These are phyloP conservation scores for Drosophila flavopinicola DNA, from an alignment of 2,888 invertebrate genomes.

Conservation along the genomic window DNA sequence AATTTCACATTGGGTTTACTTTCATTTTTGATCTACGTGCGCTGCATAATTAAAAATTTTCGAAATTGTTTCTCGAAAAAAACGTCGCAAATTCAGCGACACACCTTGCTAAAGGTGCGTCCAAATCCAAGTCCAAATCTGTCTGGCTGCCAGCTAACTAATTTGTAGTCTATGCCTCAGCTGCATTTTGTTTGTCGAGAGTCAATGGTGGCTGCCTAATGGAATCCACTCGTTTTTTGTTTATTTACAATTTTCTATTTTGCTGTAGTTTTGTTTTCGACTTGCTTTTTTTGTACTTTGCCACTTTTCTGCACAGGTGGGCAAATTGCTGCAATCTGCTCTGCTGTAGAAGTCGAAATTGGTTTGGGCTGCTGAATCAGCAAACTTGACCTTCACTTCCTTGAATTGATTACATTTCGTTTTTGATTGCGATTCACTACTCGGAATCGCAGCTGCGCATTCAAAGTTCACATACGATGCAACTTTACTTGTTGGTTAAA, in stretches of 20 bases:
- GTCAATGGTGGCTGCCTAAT: conserved; percentile 3
- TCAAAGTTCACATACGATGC: conserved; percentile 1
- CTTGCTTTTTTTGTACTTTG: conserved; percentile 10
- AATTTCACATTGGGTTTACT: conserved; percentile 75
- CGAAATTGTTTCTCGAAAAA: conserved; percentile 55
- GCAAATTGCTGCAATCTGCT: conserved; percentile 30
- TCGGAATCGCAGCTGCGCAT: conserved; percentile 14
- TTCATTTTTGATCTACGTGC: conserved; percentile 75
- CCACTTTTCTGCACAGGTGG: conserved; percentile 43
- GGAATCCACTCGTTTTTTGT: conserved; percentile 20
- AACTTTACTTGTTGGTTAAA: background rate
- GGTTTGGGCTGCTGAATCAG: conserved; percentile 10
- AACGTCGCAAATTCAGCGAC: conserved; percentile 51
- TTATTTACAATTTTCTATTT: conserved; percentile 42
- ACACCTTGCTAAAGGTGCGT: conserved; percentile 67
- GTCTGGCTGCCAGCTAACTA: conserved; percentile 26
- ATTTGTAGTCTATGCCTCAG: conserved; percentile 51
- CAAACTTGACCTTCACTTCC: conserved; percentile 71
- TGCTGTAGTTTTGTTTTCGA: background rate
- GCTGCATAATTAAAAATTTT: conserved; percentile 69
- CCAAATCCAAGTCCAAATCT: conserved; percentile 26
- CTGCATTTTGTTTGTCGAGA: conserved; percentile 34
- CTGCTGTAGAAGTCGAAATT: conserved; percentile 1
- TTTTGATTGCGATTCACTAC: conserved; percentile 15
- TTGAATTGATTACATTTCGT: conserved; percentile 52